Evolutionary conservation across 2,113 vertebrate genomes (phyloP).

Genomic region (Pelusios castaneus): DNA sequence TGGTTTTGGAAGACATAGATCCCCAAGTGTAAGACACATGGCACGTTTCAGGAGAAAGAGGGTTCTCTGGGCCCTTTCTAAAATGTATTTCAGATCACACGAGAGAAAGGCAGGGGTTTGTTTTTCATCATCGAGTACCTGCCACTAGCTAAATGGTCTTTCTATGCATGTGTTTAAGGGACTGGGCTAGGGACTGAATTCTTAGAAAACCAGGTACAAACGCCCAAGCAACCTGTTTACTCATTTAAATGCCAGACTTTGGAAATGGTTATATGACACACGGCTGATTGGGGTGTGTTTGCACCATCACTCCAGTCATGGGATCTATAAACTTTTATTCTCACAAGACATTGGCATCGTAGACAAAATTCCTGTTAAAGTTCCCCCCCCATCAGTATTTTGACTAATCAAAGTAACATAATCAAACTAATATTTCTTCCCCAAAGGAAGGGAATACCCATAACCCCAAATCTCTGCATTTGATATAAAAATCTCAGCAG

Average conservation of each 20-base stretch:
- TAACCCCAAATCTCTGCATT: not conserved
- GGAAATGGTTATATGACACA: not conserved
- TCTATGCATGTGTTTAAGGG: not conserved
- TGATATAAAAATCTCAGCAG: not conserved
- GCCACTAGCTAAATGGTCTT: not conserved
- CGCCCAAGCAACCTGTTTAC: accelerated
- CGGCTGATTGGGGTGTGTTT: accelerated
- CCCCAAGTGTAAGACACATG: not conserved
- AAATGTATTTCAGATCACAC: not conserved
- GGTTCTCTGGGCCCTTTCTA: not conserved
- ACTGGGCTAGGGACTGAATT: not conserved
- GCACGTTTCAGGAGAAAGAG: not conserved
- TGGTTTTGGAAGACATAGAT: not conserved
- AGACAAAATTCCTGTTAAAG: not conserved
- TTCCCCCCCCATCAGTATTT: not conserved
- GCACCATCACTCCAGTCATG: too few species aligned
- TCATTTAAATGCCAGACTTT: not conserved
- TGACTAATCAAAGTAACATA: not conserved
- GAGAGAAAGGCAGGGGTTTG: not conserved
- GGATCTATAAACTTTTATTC: not conserved
- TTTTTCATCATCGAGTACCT: not conserved
- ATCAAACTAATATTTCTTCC: too few species aligned
- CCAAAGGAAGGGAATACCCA: not conserved
- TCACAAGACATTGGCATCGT: not conserved
- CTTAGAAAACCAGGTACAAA: not conserved